These are phyloP conservation scores for Coregonus ussuriensis DNA, from an alignment of 2,797 vertebrate genomes.

Conservation along the genomic window DNA sequence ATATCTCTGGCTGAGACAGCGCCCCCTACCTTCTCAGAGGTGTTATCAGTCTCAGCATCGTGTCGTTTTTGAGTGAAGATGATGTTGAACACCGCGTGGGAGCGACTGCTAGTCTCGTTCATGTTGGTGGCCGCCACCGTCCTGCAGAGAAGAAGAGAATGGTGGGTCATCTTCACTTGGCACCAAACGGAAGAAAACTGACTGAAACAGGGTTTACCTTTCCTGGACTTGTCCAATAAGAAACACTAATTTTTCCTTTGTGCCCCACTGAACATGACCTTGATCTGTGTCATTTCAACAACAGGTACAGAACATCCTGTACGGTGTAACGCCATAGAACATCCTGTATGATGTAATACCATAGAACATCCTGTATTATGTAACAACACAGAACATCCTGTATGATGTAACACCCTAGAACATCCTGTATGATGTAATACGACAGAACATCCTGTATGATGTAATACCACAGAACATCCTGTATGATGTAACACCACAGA, in stretches of 20 bases:
- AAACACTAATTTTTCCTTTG: neutral
- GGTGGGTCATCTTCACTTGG: neutral
- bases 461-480: too few relatives aligned
- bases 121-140: conserved; percentile 98
- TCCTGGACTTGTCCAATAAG: neutral
- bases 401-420: too few relatives aligned
- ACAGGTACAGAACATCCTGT: neutral
- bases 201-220: neutral
- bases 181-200: neutral
- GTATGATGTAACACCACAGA: too few relatives aligned
- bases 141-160: conserved; percentile 67
- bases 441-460: too few relatives aligned
- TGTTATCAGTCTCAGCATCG: conserved; percentile 84
- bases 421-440: too few relatives aligned
- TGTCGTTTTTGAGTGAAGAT: conserved; percentile 95
- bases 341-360: too few relatives aligned
- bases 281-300: neutral
- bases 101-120: conserved; percentile 98
- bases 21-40: conserved; percentile 86
- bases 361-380: too few relatives aligned
- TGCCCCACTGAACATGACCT: neutral
- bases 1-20: neutral
- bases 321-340: too few relatives aligned
- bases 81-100: conserved; percentile 96
- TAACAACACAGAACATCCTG: too few relatives aligned